A percentile compares a stretch with the other conserved stretches of the same genome.
Evolutionary conservation across 2,888 invertebrate genomes (phyloP).

Genomic region (Sinodicranocentrus sp.): DNA sequence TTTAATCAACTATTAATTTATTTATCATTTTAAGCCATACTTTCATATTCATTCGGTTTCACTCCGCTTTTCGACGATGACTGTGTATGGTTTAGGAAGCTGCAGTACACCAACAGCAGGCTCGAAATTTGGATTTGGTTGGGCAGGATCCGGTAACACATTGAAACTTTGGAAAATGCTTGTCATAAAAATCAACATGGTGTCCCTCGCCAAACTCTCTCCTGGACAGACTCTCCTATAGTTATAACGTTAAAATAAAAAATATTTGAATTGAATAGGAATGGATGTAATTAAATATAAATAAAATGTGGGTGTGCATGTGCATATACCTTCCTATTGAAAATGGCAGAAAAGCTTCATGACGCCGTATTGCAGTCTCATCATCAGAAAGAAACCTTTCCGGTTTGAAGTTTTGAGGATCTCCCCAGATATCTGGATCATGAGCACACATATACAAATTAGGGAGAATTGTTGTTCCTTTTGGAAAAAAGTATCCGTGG

Average conservation of each 20-base stretch:
- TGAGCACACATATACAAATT: conserved; percentile 19
- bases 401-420: conserved; percentile 19
- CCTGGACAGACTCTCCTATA: conserved; percentile 25
- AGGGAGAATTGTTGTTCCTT: neutral
- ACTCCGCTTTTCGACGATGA: neutral
- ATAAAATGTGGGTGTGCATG: too few relatives aligned
- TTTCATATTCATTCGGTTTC: too few relatives aligned
- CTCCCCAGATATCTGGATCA: conserved; percentile 19
- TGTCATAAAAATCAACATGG: conserved; percentile 10
- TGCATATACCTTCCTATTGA: neutral
- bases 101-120: neutral
- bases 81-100: neutral
- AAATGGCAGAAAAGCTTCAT: conserved; percentile 8
- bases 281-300: too few relatives aligned
- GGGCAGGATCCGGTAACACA: neutral
- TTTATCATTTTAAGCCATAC: too few relatives aligned
- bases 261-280: too few relatives aligned
- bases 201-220: conserved; percentile 30
- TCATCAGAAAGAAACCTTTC: neutral
- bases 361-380: neutral
- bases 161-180: neutral
- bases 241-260: too few relatives aligned
- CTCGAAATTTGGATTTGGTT: neutral
- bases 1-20: too few relatives aligned
- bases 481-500: neutral